A percentile compares a stretch with the other conserved stretches of the same genome.
phyloP scores from a whole-genome alignment of 92 coral and sea anemone species.

The Epizoanthus rinbou region DNA sequence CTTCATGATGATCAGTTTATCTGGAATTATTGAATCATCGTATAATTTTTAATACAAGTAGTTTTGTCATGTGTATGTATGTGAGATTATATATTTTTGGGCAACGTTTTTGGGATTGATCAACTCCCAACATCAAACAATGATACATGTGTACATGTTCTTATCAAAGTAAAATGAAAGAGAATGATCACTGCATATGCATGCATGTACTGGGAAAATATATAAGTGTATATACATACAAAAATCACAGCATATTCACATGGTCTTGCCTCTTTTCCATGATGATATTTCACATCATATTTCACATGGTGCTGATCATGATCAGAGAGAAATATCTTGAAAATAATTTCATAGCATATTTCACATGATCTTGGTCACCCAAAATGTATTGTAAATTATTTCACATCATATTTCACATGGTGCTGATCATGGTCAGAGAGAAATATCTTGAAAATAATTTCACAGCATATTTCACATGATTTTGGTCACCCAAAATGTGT shows the following conservation, averaged over 20 bases:
- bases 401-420: no score
- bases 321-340: no score
- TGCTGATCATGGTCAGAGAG: no score
- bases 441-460: no score
- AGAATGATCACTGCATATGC: slow-evolving; percentile 4
- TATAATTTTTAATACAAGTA: slow-evolving; percentile 1
- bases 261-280: no score
- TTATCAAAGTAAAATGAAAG: slow-evolving; percentile 1
- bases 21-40: slow-evolving; percentile 3
- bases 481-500: no score
- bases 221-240: slow-evolving; percentile 1
- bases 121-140: slow-evolving; percentile 1
- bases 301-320: no score
- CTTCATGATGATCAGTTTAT: slow-evolving; percentile 3
- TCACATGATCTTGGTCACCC: no score
- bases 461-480: no score
- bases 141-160: slow-evolving; percentile 3
- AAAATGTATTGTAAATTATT: no score
- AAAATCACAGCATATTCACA: background rate
- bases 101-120: slow-evolving; percentile 4
- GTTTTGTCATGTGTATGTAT: slow-evolving; percentile 3
- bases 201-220: background rate
- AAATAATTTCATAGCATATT: no score
- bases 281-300: no score
- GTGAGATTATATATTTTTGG: slow-evolving; percentile 2